These are phyloP conservation scores for Rhynchophorus ferrugineus DNA, from an alignment of 1,140 invertebrate species.

Conservation along the genomic window DNA sequence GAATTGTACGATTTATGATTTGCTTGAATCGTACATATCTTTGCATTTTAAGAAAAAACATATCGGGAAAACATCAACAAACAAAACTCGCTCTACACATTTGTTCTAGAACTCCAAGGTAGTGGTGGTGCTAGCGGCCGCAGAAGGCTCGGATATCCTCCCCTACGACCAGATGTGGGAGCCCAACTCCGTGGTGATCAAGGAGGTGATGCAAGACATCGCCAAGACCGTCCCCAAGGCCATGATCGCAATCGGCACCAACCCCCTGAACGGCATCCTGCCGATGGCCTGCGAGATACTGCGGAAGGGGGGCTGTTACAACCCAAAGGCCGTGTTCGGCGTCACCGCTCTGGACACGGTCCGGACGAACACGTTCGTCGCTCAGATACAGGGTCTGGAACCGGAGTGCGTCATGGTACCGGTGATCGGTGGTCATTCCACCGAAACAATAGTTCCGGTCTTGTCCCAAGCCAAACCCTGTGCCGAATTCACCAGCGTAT, in stretches of 20 bases:
- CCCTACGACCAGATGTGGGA: slow-evolving; percentile 41
- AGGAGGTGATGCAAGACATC: slow-evolving; percentile 43
- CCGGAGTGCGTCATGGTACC: slow-evolving; percentile 65
- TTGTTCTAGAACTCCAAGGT: slow-evolving; percentile 44
- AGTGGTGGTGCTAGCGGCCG: slow-evolving; percentile 45
- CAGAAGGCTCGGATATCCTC: slow-evolving; percentile 13
- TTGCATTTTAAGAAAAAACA: too few relatives aligned
- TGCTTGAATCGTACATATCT: too few relatives aligned
- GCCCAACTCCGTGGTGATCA: slow-evolving; percentile 43
- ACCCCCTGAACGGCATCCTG: slow-evolving; percentile 52
- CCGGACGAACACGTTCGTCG: slow-evolving; percentile 64
- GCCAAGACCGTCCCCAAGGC: slow-evolving; percentile 46
- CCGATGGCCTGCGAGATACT: slow-evolving; percentile 51
- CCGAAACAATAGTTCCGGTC: slow-evolving; percentile 72
- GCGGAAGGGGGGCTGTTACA: slow-evolving; percentile 52
- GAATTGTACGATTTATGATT: too few relatives aligned
- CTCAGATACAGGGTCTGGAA: slow-evolving; percentile 48
- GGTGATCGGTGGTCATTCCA: slow-evolving; percentile 74
- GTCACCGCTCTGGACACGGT: slow-evolving; percentile 71
- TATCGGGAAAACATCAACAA: too few relatives aligned
- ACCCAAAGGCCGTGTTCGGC: slow-evolving; percentile 67
- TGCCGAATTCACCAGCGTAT: slow-evolving; percentile 39
- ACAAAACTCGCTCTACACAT: too few relatives aligned
- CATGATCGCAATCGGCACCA: slow-evolving; percentile 49
- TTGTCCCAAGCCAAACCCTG: slow-evolving; percentile 63